A percentile compares a stretch with the other conserved stretches of the same genome.
Conservation (phyloP, 2,797 vertebrate species). For the Hydrophis major region DNA sequence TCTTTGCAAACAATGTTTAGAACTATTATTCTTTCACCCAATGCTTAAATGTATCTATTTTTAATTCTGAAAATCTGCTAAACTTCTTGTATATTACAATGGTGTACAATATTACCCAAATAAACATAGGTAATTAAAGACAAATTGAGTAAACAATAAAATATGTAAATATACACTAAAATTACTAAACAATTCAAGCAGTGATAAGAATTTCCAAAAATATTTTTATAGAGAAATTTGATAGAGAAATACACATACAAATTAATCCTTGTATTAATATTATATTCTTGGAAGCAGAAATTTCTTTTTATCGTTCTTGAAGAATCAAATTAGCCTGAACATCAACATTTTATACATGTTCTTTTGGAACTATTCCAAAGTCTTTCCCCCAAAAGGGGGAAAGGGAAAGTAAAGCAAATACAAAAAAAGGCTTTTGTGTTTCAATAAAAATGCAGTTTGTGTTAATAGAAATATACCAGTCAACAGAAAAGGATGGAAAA, state of each 20-base stretch:
- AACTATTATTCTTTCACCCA: not conserved
- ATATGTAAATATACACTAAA: not conserved
- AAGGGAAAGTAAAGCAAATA: not conserved
- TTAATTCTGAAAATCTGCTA: not conserved
- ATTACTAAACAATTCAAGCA: not conserved
- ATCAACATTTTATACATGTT: not conserved
- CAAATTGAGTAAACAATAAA: not conserved
- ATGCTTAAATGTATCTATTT: not conserved
- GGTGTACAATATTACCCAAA: not conserved
- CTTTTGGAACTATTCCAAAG: not conserved
- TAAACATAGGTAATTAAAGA: not conserved
- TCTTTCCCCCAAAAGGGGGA: not conserved
- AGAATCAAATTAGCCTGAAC: not conserved
- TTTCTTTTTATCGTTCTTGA: not conserved
- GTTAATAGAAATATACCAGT: not conserved
- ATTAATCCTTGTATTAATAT: not conserved
- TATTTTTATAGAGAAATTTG: not conserved
- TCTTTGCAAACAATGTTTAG: not conserved
- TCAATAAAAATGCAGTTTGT: not conserved
- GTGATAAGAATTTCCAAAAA: not conserved
- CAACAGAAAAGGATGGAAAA: not conserved
- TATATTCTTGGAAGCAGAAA: not conserved
- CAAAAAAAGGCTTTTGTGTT: not conserved
- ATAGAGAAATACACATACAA: not conserved
- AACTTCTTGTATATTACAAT: not conserved